Base-by-base conservation (phyloP, 37 sponge, comb jelly and placozoan species). In the Dysidea cf. avara region DNA sequence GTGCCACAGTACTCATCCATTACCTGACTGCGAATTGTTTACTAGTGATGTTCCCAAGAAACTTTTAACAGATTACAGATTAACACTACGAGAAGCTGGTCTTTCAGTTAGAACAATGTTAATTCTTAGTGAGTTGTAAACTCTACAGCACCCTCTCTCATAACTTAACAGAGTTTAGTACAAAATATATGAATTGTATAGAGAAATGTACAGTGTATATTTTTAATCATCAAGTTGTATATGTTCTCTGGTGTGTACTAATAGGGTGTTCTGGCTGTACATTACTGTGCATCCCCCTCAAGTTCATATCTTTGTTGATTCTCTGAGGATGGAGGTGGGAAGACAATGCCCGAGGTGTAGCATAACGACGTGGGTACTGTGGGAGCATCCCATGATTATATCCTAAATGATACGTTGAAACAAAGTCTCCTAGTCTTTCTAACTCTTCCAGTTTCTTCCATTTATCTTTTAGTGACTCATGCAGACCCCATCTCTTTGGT, bases 331-430 rank as follows among this genome's bases (percentile, higher is more conserved):
- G 89, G 13, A 88, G 82, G 36, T 78, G 89, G 37, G 64, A 48
- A 39, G 89, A 88, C 34, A 88, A 80, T 28, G 77, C 62, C 20
- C 84, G 73, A 13, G 89, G 75, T 21, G 89, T 74, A 30, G 89
- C 79, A 34, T 52, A 46, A 18, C 31, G 64, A 48, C 17, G 39
- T 38, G 64, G 2, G 50, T n/a, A 26, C 65, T 80, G 61, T 38
- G 56, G 9, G 3, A 21, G 72, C 11, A 20, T 57, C 59, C 14
- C 7, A 21, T 57, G 17, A 70, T 55, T 76, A 67, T 68, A 92
- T 6, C 53, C 39, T 39, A 84, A 20, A 18, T 25, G 17, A 39
- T 80, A 89, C 0, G 48, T 68, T 4, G 73, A 69, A 14, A 14
- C 39, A 53, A 59, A 84, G 64, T 88, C 81, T 9, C 85, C 81